Base-by-base conservation (phyloP, 1,140 invertebrate species). In the Hyles euphorbiae region DNA sequence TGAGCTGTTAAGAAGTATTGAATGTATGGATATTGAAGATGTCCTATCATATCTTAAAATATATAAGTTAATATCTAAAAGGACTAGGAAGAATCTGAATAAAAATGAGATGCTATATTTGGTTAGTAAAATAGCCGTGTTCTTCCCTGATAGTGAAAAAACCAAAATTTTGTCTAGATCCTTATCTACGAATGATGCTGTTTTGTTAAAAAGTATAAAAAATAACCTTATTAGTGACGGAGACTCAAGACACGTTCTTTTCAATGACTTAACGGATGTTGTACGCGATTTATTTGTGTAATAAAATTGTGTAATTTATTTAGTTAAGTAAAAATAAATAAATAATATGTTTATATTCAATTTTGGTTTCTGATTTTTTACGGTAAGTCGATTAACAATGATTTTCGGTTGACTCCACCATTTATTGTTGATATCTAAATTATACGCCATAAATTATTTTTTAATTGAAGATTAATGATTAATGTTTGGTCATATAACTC, bases 41-140 rank as follows among this genome's bases (percentile, higher is more conserved):
- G 56, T 81, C 6, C n/a, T 72, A 0, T 12, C 56, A 3, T 88
- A 85, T 63, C 9, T 87, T 0, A 67, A 68, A 22, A 60, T 77
- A 10, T 83, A 72, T 46, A 76, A 65, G 55, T 56, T 78, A 33
- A 65, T 83, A 32, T 79, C 85, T 3, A 83, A 78, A 56, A 76
- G 72, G 34, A 65, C 70, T n/a, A 58, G 85, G 6, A 88, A 86
- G 61, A 68, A 73, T 58, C 63, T 86, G 7, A 72, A 68, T 22
- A 85, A 83, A 58, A 80, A 74, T 45, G 76, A 87, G 62, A 65
- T 86, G 22, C 56, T 73, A 8, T 64, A 72, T 65, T 40, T 87
- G 22, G 60, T 86, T 7, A 64, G 60, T 5, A 79, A 74, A 61
- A 70, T 76, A 51, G 54, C 61, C n/a, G 46, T 48, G 12, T 63